These are phyloP conservation scores for Platyrinchus mystaceus DNA, from an alignment of 2,797 vertebrate species.

Conservation along the genomic window DNA sequence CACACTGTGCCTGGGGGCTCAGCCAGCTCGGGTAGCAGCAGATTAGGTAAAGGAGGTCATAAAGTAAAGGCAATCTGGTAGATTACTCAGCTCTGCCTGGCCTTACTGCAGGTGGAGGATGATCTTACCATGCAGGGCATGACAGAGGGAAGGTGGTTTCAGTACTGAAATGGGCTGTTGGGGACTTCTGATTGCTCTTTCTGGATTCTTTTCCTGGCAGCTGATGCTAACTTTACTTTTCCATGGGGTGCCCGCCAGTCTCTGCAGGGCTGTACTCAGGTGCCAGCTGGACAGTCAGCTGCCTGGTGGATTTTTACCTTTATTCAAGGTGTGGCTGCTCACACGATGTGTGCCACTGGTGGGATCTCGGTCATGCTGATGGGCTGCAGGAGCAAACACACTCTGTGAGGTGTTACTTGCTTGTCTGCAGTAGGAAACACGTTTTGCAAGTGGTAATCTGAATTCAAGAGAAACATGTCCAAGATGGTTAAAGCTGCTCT, in stretches of 20 bases:
- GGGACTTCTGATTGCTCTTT: not conserved
- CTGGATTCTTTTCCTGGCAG: not conserved
- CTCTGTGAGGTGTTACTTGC: not conserved
- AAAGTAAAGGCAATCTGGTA: not conserved
- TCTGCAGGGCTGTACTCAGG: not conserved
- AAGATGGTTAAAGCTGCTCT: not conserved
- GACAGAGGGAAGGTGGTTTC: not conserved
- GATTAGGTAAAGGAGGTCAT: not conserved
- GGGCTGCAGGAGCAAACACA: rapidly evolving
- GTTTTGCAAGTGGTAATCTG: not conserved
- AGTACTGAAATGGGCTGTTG: not conserved
- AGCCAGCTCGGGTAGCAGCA: not conserved
- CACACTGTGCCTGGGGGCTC: not conserved
- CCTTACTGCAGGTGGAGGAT: not conserved
- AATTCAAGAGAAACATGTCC: not conserved
- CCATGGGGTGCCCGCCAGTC: rapidly evolving
- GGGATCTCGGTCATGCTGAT: rapidly evolving
- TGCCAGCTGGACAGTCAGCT: not conserved
- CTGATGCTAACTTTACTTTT: not conserved
- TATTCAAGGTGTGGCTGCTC: not conserved
- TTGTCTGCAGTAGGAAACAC: not conserved
- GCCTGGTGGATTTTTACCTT: not conserved
- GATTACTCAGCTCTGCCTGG: not conserved
- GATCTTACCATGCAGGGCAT: not conserved
- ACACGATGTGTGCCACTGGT: rapidly evolving